These are phyloP conservation scores for Tetraneura akinire DNA, from an alignment of 1,140 invertebrate genomes.

Conservation along the genomic window DNA sequence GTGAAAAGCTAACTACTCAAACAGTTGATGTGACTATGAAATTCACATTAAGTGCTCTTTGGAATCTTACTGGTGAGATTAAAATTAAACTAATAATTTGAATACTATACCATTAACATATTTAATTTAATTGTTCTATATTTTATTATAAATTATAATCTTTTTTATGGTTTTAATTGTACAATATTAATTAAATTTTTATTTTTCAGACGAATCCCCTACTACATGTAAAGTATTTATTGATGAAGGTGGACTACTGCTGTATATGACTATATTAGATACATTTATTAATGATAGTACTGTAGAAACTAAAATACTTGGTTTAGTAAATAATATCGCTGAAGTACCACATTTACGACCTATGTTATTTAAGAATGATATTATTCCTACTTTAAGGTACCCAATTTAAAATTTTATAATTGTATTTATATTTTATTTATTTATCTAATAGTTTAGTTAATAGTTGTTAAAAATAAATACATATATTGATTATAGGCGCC, in stretches of 20 bases:
- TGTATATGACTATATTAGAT: slow-evolving; percentile 71
- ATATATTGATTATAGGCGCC: slow-evolving; percentile 54
- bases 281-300: slow-evolving; percentile 67
- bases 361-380: slow-evolving; percentile 48
- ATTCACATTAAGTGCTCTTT: slow-evolving; percentile 78
- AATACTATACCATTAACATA: too few species aligned
- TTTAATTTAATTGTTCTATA: not conserved
- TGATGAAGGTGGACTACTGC: slow-evolving; percentile 69
- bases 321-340: slow-evolving; percentile 79
- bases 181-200: slow-evolving; percentile 24
- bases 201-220: slow-evolving; percentile 67
- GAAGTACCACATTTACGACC: slow-evolving; percentile 64
- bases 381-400: slow-evolving; percentile 50
- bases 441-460: not conserved
- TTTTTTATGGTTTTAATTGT: not conserved
- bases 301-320: slow-evolving; percentile 80
- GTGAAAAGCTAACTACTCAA: slow-evolving; percentile 65
- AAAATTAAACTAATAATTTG: not conserved
- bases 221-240: slow-evolving; percentile 75
- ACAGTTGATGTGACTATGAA: slow-evolving; percentile 76
- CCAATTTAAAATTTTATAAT: too few species aligned
- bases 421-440: not conserved
- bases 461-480: not conserved
- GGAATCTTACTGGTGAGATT: slow-evolving; percentile 74
- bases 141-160: too few species aligned